Evolutionary conservation across 2,797 vertebrate genomes (phyloP).

Genomic region (Cuculus canorus): DNA sequence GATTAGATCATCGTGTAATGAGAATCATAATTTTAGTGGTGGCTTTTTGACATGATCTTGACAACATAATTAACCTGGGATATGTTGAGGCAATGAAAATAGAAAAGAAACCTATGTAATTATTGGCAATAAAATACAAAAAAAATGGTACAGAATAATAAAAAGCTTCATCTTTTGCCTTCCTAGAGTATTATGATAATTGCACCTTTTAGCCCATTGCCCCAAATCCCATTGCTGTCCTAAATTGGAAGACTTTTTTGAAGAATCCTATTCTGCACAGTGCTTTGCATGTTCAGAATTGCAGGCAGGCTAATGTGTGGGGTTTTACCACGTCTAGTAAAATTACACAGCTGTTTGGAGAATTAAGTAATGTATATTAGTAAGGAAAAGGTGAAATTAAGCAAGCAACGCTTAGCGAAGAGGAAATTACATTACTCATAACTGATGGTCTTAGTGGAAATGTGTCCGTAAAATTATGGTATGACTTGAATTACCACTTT

Average conservation of each 20-base stretch:
- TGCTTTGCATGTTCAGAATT: neutral
- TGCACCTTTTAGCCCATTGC: neutral
- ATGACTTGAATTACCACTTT: neutral
- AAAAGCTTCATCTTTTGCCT: slow-evolving; percentile 30
- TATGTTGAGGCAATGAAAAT: slow-evolving; percentile 12
- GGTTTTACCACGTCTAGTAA: neutral
- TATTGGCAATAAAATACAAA: slow-evolving; percentile 22
- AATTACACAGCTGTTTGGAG: neutral
- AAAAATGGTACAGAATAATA: slow-evolving; percentile 27
- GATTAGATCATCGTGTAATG: slow-evolving; percentile 52
- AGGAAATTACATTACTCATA: neutral
- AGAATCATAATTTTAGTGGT: slow-evolving; percentile 48
- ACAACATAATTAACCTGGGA: slow-evolving; percentile 67
- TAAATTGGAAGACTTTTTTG: neutral
- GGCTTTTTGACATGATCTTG: slow-evolving; percentile 49
- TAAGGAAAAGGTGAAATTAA: neutral
- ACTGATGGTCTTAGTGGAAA: neutral
- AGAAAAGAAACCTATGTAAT: neutral
- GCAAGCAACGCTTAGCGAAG: neutral
- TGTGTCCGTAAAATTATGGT: neutral
- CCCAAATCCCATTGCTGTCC: neutral
- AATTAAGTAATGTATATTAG: neutral
- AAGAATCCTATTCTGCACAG: neutral
- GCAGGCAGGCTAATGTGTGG: neutral
- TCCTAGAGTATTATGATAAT: neutral